A percentile compares a stretch with the other conserved stretches of the same genome.
These are phyloP conservation scores for Ormyrus rosae DNA, from an alignment of 2,888 invertebrate genomes.

Conservation along the genomic window DNA sequence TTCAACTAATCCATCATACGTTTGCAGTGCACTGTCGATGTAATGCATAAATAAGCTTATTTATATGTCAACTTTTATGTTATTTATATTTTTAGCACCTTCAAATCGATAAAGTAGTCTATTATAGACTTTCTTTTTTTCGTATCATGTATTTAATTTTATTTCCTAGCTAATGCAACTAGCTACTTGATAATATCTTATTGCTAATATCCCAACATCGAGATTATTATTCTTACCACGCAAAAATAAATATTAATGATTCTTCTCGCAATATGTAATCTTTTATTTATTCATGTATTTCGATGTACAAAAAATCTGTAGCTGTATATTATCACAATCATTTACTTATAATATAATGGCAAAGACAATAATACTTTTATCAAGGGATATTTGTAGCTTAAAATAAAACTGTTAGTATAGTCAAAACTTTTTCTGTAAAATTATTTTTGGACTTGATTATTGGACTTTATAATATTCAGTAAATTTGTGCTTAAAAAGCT, in stretches of 20 bases:
- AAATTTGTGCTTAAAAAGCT: constrained; percentile 46
- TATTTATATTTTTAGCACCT: constrained; percentile 11
- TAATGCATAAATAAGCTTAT: constrained; percentile 43
- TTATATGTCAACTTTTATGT: not conserved
- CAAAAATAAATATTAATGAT: constrained; percentile 47
- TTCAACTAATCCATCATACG: constrained; percentile 44
- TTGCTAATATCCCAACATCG: constrained; percentile 34
- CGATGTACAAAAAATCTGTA: constrained; percentile 51
- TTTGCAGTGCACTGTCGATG: constrained; percentile 29
- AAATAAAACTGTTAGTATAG: constrained; percentile 32
- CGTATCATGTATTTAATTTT: not conserved
- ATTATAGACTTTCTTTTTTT: not conserved
- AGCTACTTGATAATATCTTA: constrained; percentile 17
- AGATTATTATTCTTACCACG: constrained; percentile 38
- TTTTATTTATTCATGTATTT: constrained; percentile 24
- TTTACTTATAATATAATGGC: constrained; percentile 40
- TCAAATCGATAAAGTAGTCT: not conserved
- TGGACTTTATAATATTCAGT: constrained; percentile 15
- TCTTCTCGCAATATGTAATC: constrained; percentile 27
- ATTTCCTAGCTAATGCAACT: constrained; percentile 15
- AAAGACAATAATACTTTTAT: constrained; percentile 42
- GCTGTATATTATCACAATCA: constrained; percentile 54
- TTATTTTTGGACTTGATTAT: constrained; percentile 4
- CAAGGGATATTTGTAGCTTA: constrained; percentile 13
- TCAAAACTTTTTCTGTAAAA: constrained; percentile 6